Evolutionary conservation across 2,797 vertebrate species (phyloP).

Genomic region (Myotis pilosus): DNA sequence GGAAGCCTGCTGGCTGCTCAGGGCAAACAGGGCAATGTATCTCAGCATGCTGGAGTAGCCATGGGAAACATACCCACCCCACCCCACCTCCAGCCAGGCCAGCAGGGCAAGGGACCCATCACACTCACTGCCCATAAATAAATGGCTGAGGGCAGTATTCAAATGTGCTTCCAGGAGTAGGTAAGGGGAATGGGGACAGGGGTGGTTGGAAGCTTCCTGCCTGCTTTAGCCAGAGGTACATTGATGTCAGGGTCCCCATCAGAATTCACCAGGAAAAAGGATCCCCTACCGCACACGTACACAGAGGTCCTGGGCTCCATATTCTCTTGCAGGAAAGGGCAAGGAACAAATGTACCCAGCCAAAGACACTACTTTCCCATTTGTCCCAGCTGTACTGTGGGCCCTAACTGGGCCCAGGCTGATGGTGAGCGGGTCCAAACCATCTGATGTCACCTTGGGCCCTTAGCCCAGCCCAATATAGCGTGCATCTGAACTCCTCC

Average conservation of each 20-base stretch:
- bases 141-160: not conserved
- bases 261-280: not conserved
- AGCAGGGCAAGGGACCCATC: not conserved
- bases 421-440: not conserved
- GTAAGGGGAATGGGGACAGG: not conserved
- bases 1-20: conserved; percentile 65
- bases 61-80: not conserved
- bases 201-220: not conserved
- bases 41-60: not conserved
- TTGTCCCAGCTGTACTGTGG: not conserved
- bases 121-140: not conserved
- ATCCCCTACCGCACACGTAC: accelerated
- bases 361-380: not conserved
- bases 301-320: not conserved
- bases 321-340: not conserved
- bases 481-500: not conserved
- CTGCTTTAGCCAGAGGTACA: not conserved
- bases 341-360: not conserved
- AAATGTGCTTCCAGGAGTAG: not conserved
- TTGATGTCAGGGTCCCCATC: not conserved
- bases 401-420: not conserved
- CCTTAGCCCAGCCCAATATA: not conserved
- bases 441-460: not conserved
- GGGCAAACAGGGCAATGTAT: not conserved
- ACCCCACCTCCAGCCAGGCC: not conserved